Evolutionary conservation across 2,888 invertebrate species (phyloP).

Genomic region (Odontomyia ornata): DNA sequence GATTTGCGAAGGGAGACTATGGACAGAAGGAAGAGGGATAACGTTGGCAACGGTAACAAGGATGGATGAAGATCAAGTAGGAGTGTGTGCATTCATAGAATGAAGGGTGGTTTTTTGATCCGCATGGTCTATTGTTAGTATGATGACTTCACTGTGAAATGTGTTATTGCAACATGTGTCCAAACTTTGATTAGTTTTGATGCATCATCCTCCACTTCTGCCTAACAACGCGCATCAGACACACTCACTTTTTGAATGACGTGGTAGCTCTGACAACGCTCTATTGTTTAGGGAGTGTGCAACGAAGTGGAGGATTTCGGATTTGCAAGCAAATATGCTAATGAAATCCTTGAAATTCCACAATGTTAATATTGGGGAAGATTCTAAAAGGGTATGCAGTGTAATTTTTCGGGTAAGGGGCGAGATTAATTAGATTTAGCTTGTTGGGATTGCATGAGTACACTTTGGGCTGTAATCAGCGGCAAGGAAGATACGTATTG

Average conservation of each 20-base stretch:
- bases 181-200: conserved; percentile 24
- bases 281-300: conserved; percentile 1
- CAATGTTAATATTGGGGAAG: background rate
- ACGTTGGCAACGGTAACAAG: no score
- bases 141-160: background rate
- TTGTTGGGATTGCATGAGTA: background rate
- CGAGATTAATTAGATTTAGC: conserved; percentile 15
- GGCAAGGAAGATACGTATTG: no score
- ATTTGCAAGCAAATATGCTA: conserved; percentile 2
- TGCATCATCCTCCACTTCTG: background rate
- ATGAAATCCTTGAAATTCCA: conserved; percentile 17
- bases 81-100: no score
- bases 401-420: background rate
- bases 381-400: background rate
- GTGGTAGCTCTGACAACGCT: background rate
- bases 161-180: conserved; percentile 23
- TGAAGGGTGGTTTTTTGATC: no score
- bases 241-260: no score
- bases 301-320: background rate
- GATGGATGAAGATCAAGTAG: no score
- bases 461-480: no score
- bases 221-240: background rate
- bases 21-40: background rate
- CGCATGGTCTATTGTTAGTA: background rate
- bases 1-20: conserved; percentile 3